Conservation (phyloP, 2,797 vertebrate species). For the Syngnathus acus region DNA sequence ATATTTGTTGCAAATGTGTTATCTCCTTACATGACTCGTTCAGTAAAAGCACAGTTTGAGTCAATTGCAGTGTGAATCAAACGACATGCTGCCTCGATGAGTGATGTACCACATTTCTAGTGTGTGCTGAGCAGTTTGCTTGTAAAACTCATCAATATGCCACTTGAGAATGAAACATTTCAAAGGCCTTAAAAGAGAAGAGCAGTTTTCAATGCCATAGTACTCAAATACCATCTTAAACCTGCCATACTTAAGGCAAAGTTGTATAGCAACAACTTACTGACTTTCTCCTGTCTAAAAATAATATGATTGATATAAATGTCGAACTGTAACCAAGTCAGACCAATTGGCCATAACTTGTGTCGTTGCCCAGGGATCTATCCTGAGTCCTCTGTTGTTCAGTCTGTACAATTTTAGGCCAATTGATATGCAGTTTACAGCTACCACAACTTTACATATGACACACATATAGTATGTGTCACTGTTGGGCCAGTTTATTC, state of each 20-base stretch:
- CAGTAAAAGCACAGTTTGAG: background rate
- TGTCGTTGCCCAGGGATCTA: background rate
- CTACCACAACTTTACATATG: background rate
- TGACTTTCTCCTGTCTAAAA: background rate
- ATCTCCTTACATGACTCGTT: background rate
- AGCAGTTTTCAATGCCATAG: background rate
- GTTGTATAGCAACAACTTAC: too few relatives aligned
- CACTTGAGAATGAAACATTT: too few relatives aligned
- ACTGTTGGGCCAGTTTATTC: too few relatives aligned
- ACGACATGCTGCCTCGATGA: background rate
- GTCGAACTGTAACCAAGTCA: too few relatives aligned
- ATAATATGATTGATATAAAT: too few relatives aligned
- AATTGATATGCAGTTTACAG: too few relatives aligned
- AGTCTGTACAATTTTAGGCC: background rate
- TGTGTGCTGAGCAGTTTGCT: too few relatives aligned
- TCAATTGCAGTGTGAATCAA: background rate
- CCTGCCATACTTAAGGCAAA: too few relatives aligned
- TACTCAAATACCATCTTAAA: too few relatives aligned
- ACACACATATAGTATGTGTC: background rate
- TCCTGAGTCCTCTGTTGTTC: background rate
- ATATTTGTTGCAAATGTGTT: background rate
- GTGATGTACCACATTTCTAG: background rate
- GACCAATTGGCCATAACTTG: background rate
- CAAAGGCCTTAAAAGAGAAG: background rate
- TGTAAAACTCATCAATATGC: background rate